phyloP scores from a whole-genome alignment of 2,888 invertebrate species.

The Octonoba sinensis region DNA sequence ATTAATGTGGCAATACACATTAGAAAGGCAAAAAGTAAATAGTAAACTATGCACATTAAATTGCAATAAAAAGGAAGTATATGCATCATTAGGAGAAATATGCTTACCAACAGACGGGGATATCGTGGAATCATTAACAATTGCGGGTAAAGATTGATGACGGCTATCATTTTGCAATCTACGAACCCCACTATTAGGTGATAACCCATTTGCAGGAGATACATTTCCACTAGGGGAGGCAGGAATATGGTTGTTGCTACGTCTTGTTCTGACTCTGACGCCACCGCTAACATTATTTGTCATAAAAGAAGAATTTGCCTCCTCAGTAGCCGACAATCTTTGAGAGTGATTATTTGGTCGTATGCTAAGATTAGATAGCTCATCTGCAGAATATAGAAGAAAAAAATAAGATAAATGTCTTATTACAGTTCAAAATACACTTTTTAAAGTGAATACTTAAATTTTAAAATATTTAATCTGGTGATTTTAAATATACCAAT shows the following conservation, averaged over 20 bases:
- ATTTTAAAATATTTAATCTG: too few species aligned
- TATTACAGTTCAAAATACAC: too few species aligned
- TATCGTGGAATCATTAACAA: conserved; percentile 62
- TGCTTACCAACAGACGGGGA: conserved; percentile 50
- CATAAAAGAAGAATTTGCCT: conserved; percentile 40
- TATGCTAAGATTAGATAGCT: conserved; percentile 57
- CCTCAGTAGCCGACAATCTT: conserved; percentile 45
- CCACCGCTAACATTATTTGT: conserved; percentile 50
- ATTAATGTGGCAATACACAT: not conserved
- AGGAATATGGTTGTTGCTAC: conserved; percentile 47
- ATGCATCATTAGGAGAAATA: not conserved
- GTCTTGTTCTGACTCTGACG: conserved; percentile 47
- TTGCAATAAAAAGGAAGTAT: too few species aligned
- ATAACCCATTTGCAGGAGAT: conserved; percentile 53
- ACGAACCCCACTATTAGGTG: conserved; percentile 52
- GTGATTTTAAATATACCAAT: too few species aligned
- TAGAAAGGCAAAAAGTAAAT: not conserved
- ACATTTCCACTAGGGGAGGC: conserved; percentile 59
- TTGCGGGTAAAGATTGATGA: conserved; percentile 55
- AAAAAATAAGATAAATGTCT: conserved; percentile 1
- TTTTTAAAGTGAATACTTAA: too few species aligned
- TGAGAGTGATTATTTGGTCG: conserved; percentile 44
- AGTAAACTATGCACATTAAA: too few species aligned
- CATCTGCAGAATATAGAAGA: conserved; percentile 46
- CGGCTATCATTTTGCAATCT: conserved; percentile 52